Conservation (phyloP, 2,888 invertebrate species). For the Hemithea aestivaria region DNA sequence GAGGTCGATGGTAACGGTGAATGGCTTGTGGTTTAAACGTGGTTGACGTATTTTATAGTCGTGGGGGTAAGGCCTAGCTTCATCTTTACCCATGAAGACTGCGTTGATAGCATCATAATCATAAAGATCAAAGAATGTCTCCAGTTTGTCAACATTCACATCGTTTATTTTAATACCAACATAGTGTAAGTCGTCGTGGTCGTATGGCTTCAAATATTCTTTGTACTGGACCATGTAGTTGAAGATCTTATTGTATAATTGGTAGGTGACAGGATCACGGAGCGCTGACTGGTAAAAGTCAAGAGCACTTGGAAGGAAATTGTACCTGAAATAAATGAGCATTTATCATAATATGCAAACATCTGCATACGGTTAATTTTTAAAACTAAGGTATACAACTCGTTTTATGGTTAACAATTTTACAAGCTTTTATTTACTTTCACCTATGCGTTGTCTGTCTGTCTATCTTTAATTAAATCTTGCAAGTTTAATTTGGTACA, state of each 20-base stretch:
- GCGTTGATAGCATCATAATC: constrained; percentile 81
- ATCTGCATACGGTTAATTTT: no score
- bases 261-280: constrained; percentile 86
- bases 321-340: constrained; percentile 44
- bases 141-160: constrained; percentile 80
- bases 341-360: no score
- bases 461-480: no score
- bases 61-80: constrained; percentile 49
- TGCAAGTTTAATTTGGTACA: no score
- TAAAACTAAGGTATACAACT: no score
- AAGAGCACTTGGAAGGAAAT: constrained; percentile 76
- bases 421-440: no score
- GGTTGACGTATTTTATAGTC: constrained; percentile 81
- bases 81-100: constrained; percentile 44
- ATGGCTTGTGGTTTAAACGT: constrained; percentile 85
- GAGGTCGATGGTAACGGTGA: constrained; percentile 80
- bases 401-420: no score
- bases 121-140: constrained; percentile 83
- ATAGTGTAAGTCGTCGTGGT: constrained; percentile 76
- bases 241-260: constrained; percentile 81
- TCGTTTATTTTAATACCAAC: constrained; percentile 80
- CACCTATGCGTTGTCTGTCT: no score
- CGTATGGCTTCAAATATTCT: constrained; percentile 77
- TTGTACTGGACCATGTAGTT: constrained; percentile 81
- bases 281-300: constrained; percentile 82